Evolutionary conservation across 2,797 vertebrate genomes (phyloP).

Genomic region (Bovichtus diacanthus): DNA sequence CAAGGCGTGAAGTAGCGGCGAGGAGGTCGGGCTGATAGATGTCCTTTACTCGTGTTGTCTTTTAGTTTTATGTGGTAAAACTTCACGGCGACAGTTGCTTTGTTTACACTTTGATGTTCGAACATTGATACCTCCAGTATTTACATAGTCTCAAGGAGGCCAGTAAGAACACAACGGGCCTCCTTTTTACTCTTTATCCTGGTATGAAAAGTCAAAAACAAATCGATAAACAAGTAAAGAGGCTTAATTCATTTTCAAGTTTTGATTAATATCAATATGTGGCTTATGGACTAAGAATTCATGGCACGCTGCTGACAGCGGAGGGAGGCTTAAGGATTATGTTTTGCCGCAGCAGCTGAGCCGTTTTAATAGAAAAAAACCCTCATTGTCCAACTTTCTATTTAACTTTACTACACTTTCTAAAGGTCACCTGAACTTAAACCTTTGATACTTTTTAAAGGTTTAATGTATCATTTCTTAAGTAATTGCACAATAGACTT

Average conservation of each 20-base stretch:
- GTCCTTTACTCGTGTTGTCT: no score
- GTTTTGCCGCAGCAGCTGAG: slow-evolving; percentile 6
- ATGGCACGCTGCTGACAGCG: slow-evolving; percentile 20
- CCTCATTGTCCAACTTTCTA: slow-evolving; percentile 37
- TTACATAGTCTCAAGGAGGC: background rate
- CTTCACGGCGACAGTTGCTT: background rate
- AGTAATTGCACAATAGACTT: slow-evolving; percentile 60
- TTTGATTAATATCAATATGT: slow-evolving; percentile 69
- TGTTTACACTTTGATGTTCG: background rate
- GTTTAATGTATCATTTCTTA: slow-evolving; percentile 67
- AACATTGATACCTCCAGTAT: background rate
- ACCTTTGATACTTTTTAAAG: slow-evolving; percentile 46
- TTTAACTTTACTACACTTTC: slow-evolving; percentile 58
- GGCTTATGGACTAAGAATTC: slow-evolving; percentile 29
- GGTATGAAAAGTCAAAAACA: slow-evolving; percentile 49
- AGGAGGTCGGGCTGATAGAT: no score
- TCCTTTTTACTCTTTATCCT: background rate
- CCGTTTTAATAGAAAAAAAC: slow-evolving; percentile 18
- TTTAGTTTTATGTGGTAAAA: no score
- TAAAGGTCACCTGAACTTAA: slow-evolving; percentile 69
- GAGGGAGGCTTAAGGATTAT: slow-evolving; percentile 33
- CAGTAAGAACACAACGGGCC: background rate
- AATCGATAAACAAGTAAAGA: slow-evolving; percentile 64
- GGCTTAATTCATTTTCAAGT: slow-evolving; percentile 66
- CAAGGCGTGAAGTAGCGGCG: no score